Evolutionary conservation across 2,888 invertebrate genomes (phyloP), one percentile per base, ranked within the genome.

Genomic region (Cepaea hortensis): DNA sequence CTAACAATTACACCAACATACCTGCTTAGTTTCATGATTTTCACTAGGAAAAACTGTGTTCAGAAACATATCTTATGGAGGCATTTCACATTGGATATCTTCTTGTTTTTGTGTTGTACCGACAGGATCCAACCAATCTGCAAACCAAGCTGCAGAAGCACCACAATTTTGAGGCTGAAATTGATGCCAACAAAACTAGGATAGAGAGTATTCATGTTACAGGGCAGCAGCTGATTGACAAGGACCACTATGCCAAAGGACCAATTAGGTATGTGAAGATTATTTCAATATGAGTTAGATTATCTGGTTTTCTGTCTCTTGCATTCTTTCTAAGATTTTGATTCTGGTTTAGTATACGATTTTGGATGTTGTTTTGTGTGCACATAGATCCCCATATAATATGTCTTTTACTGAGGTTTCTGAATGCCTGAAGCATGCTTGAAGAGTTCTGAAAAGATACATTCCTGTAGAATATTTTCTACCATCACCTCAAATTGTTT

Each of bases 81-180:
- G n/a, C 68, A 11, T 9, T 15, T 11, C 15, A 68, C 68, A 20
- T 7, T n/a, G 13, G 13, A 68, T 15, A 68, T 68, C n/a, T 68
- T 68, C 5, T 35, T 35, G 35, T 68, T 7, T n/a, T 55, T 55
- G 55, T 50, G 0, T 9, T 76, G n/a, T 68, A 3, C 1, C 62
- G 70, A 6, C 89, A 95, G 95, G 99, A 99, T 95, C 99, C 99
- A 0, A 99, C 99, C 1, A 99, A 99, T 95, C 95, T 99, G 90
- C 99, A 98, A 94, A 99, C 98, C 77, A 94, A 99, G 95, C 97
- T 99, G 89, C 99, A 99, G 95, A 99, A 99, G 95, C 99, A 99
- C 94, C 98, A 98, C 95, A 99, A 98, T 95, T 99, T 99, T 95
- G 99, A 99, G 94, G 98, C 99, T 93, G 99, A 99, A 95, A 95